A percentile compares a stretch with the other conserved stretches of the same genome.
phyloP scores from a whole-genome alignment of 2,113 vertebrate genomes.

The Rhizomys pruinosus region DNA sequence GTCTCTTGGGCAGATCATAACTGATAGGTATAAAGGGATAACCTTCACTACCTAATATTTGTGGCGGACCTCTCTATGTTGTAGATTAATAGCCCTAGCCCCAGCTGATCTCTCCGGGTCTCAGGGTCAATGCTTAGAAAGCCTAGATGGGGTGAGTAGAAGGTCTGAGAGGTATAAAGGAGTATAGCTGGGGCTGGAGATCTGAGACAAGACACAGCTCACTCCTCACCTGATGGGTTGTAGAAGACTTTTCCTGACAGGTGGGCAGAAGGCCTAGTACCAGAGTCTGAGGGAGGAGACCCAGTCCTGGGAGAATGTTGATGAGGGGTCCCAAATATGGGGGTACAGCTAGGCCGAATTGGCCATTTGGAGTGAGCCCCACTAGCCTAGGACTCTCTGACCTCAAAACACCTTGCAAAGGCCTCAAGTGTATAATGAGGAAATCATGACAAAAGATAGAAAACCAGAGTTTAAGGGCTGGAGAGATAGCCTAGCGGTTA shows the following conservation, averaged over 20 bases:
- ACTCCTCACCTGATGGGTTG: not conserved
- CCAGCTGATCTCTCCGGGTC: not conserved
- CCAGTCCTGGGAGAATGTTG: too few relatives aligned
- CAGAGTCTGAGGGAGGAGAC: not conserved
- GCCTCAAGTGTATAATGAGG: not conserved
- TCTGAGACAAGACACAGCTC: not conserved
- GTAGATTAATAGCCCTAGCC: accelerated
- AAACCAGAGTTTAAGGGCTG: too few relatives aligned
- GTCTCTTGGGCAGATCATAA: not conserved
- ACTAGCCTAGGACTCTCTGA: not conserved
- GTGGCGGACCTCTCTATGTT: not conserved
- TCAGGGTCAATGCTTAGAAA: not conserved
- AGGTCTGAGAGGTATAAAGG: not conserved
- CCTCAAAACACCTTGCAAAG: not conserved
- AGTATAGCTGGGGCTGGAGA: not conserved
- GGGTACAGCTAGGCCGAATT: too few relatives aligned
- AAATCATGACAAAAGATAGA: too few relatives aligned
- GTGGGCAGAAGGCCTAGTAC: not conserved
- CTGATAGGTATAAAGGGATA: not conserved
- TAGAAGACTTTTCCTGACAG: not conserved
- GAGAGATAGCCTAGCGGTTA: too few relatives aligned
- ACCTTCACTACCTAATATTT: too few relatives aligned
- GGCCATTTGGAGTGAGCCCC: not conserved
- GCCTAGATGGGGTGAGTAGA: not conserved
- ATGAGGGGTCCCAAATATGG: too few relatives aligned